Evolutionary conservation across 2,797 vertebrate species (phyloP).

Genomic region (Chrysocyon brachyurus): DNA sequence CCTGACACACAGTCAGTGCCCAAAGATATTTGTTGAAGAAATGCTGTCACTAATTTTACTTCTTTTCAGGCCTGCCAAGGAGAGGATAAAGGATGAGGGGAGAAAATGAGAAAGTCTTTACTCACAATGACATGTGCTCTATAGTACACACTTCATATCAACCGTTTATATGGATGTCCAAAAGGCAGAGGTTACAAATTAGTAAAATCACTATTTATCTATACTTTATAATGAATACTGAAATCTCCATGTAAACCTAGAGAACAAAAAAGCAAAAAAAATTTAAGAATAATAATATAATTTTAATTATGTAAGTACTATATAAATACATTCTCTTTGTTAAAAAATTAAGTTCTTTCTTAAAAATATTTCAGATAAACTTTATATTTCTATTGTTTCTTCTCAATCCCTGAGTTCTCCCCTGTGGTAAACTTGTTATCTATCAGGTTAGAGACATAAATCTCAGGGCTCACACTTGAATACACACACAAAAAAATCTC

Average conservation of each 20-base stretch:
- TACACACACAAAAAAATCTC: background rate
- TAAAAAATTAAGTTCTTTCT: background rate
- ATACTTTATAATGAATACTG: background rate
- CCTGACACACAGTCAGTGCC: background rate
- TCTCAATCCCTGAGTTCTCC: background rate
- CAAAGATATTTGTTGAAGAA: background rate
- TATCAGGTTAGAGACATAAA: background rate
- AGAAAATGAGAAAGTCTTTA: background rate
- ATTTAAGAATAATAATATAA: background rate
- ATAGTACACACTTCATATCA: background rate
- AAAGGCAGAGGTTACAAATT: background rate
- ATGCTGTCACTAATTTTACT: background rate
- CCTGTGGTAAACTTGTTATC: background rate
- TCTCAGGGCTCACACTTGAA: background rate
- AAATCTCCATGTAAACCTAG: background rate
- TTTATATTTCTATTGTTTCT: background rate
- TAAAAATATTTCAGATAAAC: background rate
- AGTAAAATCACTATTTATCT: background rate
- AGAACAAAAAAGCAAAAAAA: background rate
- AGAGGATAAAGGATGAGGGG: background rate
- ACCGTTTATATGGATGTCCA: background rate
- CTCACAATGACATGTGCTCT: background rate
- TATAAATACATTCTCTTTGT: background rate
- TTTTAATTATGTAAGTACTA: background rate
- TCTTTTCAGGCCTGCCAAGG: background rate